These are phyloP conservation scores for Siniperca scherzeri DNA, from an alignment of 2,797 vertebrate species.

Conservation along the genomic window DNA sequence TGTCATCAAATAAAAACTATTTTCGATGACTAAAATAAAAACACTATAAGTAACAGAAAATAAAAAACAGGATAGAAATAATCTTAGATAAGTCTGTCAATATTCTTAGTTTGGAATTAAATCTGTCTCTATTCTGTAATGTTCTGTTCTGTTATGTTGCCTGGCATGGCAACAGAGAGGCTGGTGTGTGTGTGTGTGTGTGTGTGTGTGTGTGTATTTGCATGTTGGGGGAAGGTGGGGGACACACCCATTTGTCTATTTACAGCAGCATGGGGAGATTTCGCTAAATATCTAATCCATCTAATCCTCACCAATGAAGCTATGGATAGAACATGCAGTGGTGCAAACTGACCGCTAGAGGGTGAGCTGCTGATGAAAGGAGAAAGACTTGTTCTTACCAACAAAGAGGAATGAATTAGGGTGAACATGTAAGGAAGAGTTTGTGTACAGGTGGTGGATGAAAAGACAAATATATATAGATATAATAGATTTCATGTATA, in stretches of 20 bases:
- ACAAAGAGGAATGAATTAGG: background rate
- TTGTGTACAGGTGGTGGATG: background rate
- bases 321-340: constrained; percentile 32
- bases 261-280: constrained; percentile 74
- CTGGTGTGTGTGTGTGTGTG: constrained; percentile 25
- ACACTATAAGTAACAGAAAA: background rate
- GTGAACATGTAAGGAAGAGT: background rate
- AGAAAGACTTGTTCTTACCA: background rate
- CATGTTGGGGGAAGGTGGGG: constrained; percentile 31
- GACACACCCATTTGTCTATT: constrained; percentile 78
- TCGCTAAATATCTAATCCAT: constrained; percentile 79
- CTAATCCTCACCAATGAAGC: constrained; percentile 69
- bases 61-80: background rate
- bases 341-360: constrained; percentile 38
- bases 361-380: constrained; percentile 17
- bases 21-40: constrained; percentile 5
- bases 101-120: constrained; percentile 21
- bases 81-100: background rate
- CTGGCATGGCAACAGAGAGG: constrained; percentile 24
- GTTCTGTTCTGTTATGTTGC: constrained; percentile 20
- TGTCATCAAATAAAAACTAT: background rate
- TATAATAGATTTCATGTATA: background rate
- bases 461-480: background rate
- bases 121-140: constrained; percentile 29
- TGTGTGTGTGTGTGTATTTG: constrained; percentile 21